Base-by-base conservation (phyloP, 2,888 invertebrate genomes). In the Cheilosia urbana region DNA sequence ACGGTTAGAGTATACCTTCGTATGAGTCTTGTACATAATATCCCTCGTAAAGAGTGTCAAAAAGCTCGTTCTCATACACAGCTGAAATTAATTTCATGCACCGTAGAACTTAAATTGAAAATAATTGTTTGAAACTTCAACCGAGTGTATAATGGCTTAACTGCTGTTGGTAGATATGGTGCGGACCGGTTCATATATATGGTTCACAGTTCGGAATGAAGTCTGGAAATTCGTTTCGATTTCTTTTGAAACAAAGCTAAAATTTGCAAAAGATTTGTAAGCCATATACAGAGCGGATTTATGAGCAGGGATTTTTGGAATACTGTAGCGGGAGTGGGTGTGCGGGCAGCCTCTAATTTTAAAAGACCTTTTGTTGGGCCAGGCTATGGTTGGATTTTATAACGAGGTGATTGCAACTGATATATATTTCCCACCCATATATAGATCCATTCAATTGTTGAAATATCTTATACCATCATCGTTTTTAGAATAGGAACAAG, bases 81-180 rank as follows among this genome's bases (percentile, higher is more conserved):
- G 88, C 88, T 84, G 88, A 88, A 89, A 89, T 89, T 89, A 89
- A 89, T 89, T 89, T 89, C 89, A 89, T 88, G 89, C 88, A 88
- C 89, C 87, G 85, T 72, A 88, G 85, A 84, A 87, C 89, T 87
- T 88, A 89, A 89, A 89, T 89, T 88, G 89, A 87, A 89, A 89
- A 89, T 88, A 89, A 89, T 89, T 89, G 88, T 87, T 88, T 87
- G 87, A 84, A 83, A 82, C 87, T 81, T 81, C 80, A 81, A 62
- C 81, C 51, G 49, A 85, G 85, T 81, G 85, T 76, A 81, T 85
- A 81, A 81, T 81, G 85, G 81, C 62, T 85, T 84, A 84, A 84
- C 80, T 84, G 80, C 58, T 84, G 73, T 65, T 40, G 47, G 45
- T 76, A 45, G n/a, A 40, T 58, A 40, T 45, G 66, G 71, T 65